phyloP scores from a whole-genome alignment of 2,113 vertebrate species.

The Ageneiosus marmoratus region DNA sequence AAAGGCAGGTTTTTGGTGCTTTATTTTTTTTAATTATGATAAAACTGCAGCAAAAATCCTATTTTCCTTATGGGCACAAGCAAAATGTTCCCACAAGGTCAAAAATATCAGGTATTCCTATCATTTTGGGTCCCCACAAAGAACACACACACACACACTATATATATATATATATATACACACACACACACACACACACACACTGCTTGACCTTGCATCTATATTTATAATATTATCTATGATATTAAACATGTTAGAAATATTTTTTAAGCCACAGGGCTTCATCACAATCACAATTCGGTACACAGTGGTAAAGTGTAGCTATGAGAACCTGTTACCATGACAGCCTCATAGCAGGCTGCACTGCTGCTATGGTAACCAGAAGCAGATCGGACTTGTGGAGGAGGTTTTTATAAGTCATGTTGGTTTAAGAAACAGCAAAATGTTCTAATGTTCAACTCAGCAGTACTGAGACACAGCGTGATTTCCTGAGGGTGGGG shows the following conservation, averaged over 20 bases:
- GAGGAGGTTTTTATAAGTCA: not conserved
- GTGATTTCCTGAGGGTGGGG: not conserved
- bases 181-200: not conserved
- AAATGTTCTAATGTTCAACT: not conserved
- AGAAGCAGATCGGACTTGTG: not conserved
- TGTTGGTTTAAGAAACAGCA: not conserved
- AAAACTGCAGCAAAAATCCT: no score
- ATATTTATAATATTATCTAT: no score
- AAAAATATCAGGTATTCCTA: no score
- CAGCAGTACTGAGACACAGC: not conserved
- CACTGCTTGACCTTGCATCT: not conserved
- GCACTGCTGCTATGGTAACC: slow-evolving; percentile 35
- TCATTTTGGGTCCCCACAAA: no score
- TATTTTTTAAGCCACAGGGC: not conserved
- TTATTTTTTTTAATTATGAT: no score
- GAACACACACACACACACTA: not conserved
- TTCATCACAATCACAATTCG: not conserved
- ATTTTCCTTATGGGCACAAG: no score
- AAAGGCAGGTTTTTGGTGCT: no score
- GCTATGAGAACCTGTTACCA: slow-evolving; percentile 31
- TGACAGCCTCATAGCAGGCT: slow-evolving; percentile 24
- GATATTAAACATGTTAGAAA: slow-evolving; percentile 2
- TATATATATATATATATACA: not conserved
- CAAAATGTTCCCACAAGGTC: no score
- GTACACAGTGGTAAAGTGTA: not conserved